Conservation (phyloP, 2,797 vertebrate genomes). For the Okamejei kenojei region DNA sequence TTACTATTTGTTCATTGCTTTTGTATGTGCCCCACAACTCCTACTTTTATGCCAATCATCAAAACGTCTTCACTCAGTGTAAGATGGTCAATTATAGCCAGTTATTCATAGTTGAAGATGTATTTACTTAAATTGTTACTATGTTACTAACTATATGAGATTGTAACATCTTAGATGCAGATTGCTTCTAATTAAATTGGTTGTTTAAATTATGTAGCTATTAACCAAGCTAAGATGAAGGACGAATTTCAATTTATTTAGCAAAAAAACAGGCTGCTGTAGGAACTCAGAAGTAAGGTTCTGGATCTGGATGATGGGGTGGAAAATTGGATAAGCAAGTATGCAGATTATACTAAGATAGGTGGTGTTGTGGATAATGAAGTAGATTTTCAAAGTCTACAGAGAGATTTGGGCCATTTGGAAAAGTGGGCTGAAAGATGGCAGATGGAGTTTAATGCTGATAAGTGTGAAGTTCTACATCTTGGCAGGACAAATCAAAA, state of each 20-base stretch:
- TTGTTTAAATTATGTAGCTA: not conserved
- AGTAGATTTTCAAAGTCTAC: no score
- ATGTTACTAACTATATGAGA: not conserved
- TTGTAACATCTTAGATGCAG: not conserved
- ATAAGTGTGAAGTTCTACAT: no score
- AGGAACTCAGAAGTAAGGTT: no score
- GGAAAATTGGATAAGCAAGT: no score
- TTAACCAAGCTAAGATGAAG: not conserved
- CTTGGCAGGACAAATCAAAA: no score
- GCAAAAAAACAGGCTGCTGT: no score
- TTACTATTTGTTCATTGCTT: not conserved
- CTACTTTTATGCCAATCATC: constrained; percentile 1
- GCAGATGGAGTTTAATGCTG: no score
- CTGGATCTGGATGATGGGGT: no score
- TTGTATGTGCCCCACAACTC: not conserved
- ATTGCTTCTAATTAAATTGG: constrained; percentile 6
- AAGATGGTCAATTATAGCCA: not conserved
- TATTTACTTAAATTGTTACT: not conserved
- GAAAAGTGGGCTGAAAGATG: no score
- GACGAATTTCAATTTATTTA: constrained; percentile 15
- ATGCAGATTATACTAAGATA: no score
- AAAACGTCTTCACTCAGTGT: not conserved
- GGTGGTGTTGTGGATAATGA: no score
- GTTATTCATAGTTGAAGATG: not conserved
- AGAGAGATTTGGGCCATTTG: no score